Base-by-base conservation (phyloP, 2,113 vertebrate genomes). In the Tautogolabrus adspersus region DNA sequence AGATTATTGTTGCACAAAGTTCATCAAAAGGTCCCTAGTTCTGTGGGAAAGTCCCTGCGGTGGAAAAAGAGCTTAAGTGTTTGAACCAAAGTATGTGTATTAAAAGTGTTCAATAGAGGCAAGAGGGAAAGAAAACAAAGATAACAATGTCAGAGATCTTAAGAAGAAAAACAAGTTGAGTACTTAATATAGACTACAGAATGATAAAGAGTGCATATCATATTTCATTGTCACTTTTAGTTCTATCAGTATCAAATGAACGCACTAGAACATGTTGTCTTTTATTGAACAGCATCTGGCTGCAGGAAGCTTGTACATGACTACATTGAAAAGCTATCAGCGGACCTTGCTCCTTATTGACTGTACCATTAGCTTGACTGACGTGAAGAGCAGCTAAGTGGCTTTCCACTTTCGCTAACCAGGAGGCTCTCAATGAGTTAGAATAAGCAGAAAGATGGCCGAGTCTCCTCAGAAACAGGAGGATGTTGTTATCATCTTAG, bases 331-430 rank as follows among this genome's bases (percentile, higher is more conserved):
- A 65, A 60, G 13, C 57, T 54, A 51, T 78, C 51, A 55, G 55
- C 58, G 42, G 37, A 21, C 11, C 44, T 47, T 81, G 40, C 26
- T 76, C 59, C 62, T 16, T 23, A 47, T 22, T 79, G 57, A 83
- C 60, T 13, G 7, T 40, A 34, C 22, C 51, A 73, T 87, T 66
- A 76, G 5, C 9, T 60, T 52, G 66, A 83, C 72, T 75, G 67
- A 75, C 47, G 21, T 52, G 23, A 34, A 1, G 64, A 67, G 56
- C 5, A 52, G 66, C 54, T 66, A 74, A 80, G 79, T 58, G 68
- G 37, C 46, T 52, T 66, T 37, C 44, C 13, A 3, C 22, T 21
- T 44, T 7, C 66, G 10, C 47, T 47, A 30, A 61, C 23, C 22
- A 30, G 40, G 46, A 68, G 12, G 60, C 68, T 65, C 37, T 64